Evolutionary conservation across 2,113 vertebrate genomes (phyloP), one percentile per base, ranked within the genome.

Genomic region (Amblyornis subalaris): DNA sequence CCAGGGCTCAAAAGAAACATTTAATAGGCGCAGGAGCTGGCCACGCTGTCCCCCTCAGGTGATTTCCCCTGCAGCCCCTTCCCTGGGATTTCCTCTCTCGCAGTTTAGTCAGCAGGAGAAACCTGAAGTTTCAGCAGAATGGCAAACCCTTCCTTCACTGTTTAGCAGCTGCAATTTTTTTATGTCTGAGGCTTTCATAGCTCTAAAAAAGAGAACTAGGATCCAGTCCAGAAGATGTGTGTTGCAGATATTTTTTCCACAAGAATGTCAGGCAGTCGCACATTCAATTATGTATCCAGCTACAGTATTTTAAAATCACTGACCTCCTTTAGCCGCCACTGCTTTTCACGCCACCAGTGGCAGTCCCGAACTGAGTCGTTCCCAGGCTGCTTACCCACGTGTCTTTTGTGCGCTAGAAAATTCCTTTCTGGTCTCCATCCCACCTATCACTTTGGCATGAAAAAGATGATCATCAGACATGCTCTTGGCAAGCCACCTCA

Each of bases 1-100:
- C 97, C 97, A 96, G 90, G 94, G 96, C 96, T 97, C 93, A 81
- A 92, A 94, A 92, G 89, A 53, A 92, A 92, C 66, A 53, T 93
- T 95, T 94, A 97, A 86, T 65, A 95, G 96, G 94, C 22, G 0
- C 67, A 80, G 90, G 94, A 93, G 92, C 81, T 35, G 45, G 87
- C 93, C 83, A 72, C 84, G 65, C 87, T 72, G 92, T 91, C 85
- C 92, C 95, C 91, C 96, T 96, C 97, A 97, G 97, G 97, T 97
- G 94, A 88, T 69, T 67, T 77, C 69, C 78, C 67, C 64, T 67
- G 55, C 91, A 96, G 85, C 85, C 93, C 91, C 72, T 94, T 90
- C 93, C 38, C 78, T 76, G 87, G 96, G 97, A 94, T 96, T 96
- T 97, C 96, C 96, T 97, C 92, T 91, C 78, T 66, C 0, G 0